A percentile compares a stretch with the other conserved stretches of the same genome.
These are phyloP conservation scores for Progne subis DNA, from an alignment of 2,113 vertebrate genomes.

Conservation along the genomic window DNA sequence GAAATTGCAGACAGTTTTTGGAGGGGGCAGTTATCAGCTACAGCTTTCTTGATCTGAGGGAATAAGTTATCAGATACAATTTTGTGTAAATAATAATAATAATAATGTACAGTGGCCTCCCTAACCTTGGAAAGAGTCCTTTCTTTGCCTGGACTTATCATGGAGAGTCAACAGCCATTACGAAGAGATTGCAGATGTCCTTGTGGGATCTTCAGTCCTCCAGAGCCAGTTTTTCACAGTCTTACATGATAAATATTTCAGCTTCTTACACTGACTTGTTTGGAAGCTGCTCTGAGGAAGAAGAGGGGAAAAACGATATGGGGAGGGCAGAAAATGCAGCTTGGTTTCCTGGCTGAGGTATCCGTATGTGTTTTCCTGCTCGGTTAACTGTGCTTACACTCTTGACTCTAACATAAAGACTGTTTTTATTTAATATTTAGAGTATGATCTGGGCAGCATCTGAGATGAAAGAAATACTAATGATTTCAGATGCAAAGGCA, in stretches of 20 bases:
- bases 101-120: neutral
- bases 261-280: neutral
- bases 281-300: neutral
- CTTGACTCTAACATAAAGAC: neutral
- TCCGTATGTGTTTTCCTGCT: neutral
- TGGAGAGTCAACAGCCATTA: neutral
- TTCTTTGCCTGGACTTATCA: neutral
- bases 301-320: neutral
- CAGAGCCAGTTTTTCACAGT: neutral
- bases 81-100: neutral
- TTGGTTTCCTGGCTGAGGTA: neutral
- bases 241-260: neutral
- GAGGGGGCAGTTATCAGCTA: accelerated
- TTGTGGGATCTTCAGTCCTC: neutral
- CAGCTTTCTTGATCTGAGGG: neutral
- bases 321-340: neutral
- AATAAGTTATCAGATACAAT: neutral
- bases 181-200: neutral
- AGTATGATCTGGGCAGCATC: neutral
- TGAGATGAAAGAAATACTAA: neutral
- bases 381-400: neutral
- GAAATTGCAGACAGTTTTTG: neutral
- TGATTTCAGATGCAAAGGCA: neutral
- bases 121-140: neutral
- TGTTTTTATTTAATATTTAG: neutral